phyloP scores from a whole-genome alignment of 1,140 invertebrate species.

The Berghia stephanieae region DNA sequence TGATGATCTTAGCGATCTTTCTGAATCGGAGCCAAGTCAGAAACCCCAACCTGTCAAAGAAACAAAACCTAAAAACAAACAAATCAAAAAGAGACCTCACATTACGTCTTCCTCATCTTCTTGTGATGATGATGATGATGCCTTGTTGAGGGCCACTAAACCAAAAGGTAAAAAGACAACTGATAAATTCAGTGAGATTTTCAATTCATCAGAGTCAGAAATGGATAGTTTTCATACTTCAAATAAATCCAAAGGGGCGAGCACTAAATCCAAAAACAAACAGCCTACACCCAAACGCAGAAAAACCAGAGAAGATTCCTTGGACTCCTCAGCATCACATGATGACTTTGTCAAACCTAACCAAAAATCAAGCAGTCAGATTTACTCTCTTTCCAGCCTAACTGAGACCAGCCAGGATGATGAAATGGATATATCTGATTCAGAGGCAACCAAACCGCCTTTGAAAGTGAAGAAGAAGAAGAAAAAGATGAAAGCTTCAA shows the following conservation, averaged over 20 bases:
- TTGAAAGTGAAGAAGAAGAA: slow-evolving; percentile 38
- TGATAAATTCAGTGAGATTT: slow-evolving; percentile 28
- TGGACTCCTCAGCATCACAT: slow-evolving; percentile 18
- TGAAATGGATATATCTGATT: slow-evolving; percentile 35
- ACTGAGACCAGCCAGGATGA: slow-evolving; percentile 37
- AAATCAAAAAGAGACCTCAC: slow-evolving; percentile 30
- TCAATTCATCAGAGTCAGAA: slow-evolving; percentile 38
- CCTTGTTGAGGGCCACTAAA: slow-evolving; percentile 29
- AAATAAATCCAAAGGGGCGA: neutral
- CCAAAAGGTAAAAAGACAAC: slow-evolving; percentile 30
- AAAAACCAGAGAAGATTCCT: slow-evolving; percentile 24
- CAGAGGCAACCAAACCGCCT: slow-evolving; percentile 12
- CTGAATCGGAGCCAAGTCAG: neutral
- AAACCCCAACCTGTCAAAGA: slow-evolving; percentile 19
- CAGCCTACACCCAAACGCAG: slow-evolving; percentile 20
- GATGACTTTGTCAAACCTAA: slow-evolving; percentile 30
- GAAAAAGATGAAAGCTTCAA: slow-evolving; percentile 39
- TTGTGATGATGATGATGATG: slow-evolving; percentile 38
- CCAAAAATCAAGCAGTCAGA: no score
- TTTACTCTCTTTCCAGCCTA: slow-evolving; percentile 26
- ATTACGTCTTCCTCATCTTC: slow-evolving; percentile 37
- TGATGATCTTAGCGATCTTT: slow-evolving; percentile 18
- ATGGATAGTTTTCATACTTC: slow-evolving; percentile 35
- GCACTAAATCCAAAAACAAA: slow-evolving; percentile 15
- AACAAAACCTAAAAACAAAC: slow-evolving; percentile 23